Evolutionary conservation across 2,797 vertebrate genomes (phyloP).

Genomic region (Rhinatrema bivittatum): DNA sequence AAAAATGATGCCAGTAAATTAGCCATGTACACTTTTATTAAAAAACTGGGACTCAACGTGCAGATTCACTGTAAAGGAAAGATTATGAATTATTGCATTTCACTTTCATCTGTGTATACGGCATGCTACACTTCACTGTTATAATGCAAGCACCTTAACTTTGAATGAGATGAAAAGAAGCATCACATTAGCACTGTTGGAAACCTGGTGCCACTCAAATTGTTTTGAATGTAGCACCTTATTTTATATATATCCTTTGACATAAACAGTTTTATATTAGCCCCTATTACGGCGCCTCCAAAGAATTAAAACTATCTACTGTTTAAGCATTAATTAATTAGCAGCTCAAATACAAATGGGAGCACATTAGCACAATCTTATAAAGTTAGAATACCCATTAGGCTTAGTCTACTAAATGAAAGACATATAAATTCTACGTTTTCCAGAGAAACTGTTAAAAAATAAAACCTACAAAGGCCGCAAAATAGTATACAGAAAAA

Average conservation of each 20-base stretch:
- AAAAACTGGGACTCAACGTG: too few species aligned
- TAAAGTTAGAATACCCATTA: constrained; percentile 47
- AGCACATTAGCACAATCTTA: constrained; percentile 49
- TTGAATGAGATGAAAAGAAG: constrained; percentile 57
- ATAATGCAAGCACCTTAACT: constrained; percentile 49
- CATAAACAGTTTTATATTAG: constrained; percentile 63
- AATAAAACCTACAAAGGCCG: constrained; percentile 17
- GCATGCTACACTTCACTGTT: constrained; percentile 31
- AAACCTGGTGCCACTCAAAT: constrained; percentile 48
- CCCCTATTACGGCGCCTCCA: constrained; percentile 44
- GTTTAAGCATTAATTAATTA: constrained; percentile 64
- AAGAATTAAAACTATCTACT: constrained; percentile 49
- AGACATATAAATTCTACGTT: constrained; percentile 43
- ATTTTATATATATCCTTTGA: constrained; percentile 53
- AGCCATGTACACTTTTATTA: too few species aligned
- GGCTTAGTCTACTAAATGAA: constrained; percentile 38
- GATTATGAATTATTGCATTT: constrained; percentile 46
- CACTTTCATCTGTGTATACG: constrained; percentile 46
- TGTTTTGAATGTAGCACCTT: constrained; percentile 58
- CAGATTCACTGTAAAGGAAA: too few species aligned
- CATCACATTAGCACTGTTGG: constrained; percentile 59
- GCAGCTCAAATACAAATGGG: constrained; percentile 46
- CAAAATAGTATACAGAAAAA: constrained; percentile 11
- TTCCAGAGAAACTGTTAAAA: constrained; percentile 45
- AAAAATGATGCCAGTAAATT: too few species aligned